Evolutionary conservation across 2,113 vertebrate genomes (phyloP), one percentile per base, ranked within the genome.

Genomic region (Fulmarus glacialis): DNA sequence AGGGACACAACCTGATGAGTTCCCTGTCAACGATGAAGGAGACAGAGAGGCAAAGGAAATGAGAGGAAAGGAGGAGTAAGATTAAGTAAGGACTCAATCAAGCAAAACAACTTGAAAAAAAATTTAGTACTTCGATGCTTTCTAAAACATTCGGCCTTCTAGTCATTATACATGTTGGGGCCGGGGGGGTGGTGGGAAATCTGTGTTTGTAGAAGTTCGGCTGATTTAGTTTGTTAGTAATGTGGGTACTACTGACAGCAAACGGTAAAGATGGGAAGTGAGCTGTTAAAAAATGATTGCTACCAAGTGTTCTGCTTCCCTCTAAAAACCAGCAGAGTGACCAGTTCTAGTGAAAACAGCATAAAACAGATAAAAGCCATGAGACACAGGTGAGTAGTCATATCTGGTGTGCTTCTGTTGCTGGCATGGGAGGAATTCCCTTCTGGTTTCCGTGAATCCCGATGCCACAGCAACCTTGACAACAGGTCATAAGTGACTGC

Each of bases 321-420:
- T 67, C n/a, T 12, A 62, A 87, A 90, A 62, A 11, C 5, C 12
- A 75, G 13, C 6, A 67, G 29, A 40, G 12, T 43, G 21, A 67
- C 24, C 42, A 48, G 1, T 74, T 89, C 45, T n/a, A 73, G 29
- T 2, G 30, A 60, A 30, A 86, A 30, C 2, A 47, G 13, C 21
- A 43, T 23, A 74, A 64, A 81, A 56, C 34, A 62, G 22, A 70
- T 4, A 11, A 18, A 70, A 82, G 2, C 18, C 26, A 38, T 1
- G 8, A 42, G 23, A 38, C 29, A 13, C 15, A 11, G 27, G 27
- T 58, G 6, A 62, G 5, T n/a, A 29, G 53, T 22, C 63, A 40
- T 59, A 77, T 15, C 48, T 45, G 12, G 2, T 48, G 3, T 27
- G 22, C 11, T 82, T 60, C 50, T 1, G 0, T 32, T 67, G 12